Percentiles rank a stretch among this genome's conserved stretches.
phyloP scores from a whole-genome alignment of 2,888 invertebrate genomes.

The Arrhopalites spinosus region DNA sequence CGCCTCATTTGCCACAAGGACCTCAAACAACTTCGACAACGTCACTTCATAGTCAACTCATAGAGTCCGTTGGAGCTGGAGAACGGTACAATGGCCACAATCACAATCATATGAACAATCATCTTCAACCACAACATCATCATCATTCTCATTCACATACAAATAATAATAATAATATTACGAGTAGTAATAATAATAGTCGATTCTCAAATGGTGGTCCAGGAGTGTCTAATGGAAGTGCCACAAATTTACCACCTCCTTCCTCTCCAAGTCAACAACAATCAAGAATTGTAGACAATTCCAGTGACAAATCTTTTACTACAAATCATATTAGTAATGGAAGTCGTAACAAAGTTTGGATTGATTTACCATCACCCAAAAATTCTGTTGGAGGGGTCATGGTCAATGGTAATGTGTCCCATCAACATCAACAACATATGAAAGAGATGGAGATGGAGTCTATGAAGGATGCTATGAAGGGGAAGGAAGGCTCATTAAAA shows the following conservation, averaged over 20 bases:
- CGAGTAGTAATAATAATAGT: conserved; percentile 27
- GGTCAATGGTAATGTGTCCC: background rate
- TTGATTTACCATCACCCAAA: conserved; percentile 9
- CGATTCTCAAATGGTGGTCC: conserved; percentile 22
- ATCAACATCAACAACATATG: background rate
- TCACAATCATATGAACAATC: conserved; percentile 42
- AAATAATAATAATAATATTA: conserved; percentile 4
- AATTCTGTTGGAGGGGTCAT: background rate
- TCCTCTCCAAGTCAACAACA: background rate
- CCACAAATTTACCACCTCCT: background rate
- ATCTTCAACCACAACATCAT: conserved; percentile 41
- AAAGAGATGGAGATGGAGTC: conserved; percentile 50
- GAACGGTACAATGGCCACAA: conserved; percentile 44
- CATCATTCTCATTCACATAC: conserved; percentile 34
- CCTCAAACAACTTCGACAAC: conserved; percentile 45
- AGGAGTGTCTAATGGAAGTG: conserved; percentile 46
- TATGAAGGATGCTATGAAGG: conserved; percentile 53
- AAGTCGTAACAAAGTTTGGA: conserved; percentile 22
- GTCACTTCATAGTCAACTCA: conserved; percentile 50
- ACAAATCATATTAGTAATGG: background rate
- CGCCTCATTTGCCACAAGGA: conserved; percentile 33
- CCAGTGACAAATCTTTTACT: conserved; percentile 23
- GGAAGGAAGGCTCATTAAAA: conserved; percentile 69
- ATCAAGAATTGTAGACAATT: no score
- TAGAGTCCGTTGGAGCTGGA: conserved; percentile 44